Evolutionary conservation across 1,140 invertebrate genomes (phyloP).

Genomic region (Laupala kohalensis): DNA sequence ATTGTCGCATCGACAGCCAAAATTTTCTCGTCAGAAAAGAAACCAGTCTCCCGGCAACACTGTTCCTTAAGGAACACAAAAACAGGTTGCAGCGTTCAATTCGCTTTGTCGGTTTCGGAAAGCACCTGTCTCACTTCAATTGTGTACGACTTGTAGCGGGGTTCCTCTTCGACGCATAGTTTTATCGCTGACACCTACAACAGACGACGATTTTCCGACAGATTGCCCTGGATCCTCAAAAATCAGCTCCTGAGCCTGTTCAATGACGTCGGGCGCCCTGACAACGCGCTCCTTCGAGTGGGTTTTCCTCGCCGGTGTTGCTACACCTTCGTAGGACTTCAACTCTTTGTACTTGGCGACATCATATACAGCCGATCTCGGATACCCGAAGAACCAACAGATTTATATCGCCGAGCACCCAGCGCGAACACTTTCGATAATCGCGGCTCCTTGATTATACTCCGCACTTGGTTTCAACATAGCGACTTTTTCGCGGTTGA

Average conservation of each 20-base stretch:
- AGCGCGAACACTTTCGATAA: slow-evolving; percentile 8
- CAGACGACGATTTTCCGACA: too few relatives aligned
- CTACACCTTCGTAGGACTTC: neutral
- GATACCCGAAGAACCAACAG: slow-evolving; percentile 5
- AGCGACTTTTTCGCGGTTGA: slow-evolving; percentile 3
- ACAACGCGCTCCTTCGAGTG: neutral
- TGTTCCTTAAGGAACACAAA: too few relatives aligned
- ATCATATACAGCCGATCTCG: slow-evolving; percentile 6
- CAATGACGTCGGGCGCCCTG: neutral
- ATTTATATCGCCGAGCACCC: neutral
- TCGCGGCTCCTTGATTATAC: slow-evolving; percentile 5
- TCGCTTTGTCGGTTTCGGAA: neutral
- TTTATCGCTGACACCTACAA: too few relatives aligned
- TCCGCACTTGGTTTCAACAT: slow-evolving; percentile 5
- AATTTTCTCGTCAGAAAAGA: neutral
- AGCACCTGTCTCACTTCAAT: neutral
- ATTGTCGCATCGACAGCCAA: neutral
- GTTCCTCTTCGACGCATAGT: neutral
- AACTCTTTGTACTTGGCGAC: slow-evolving; percentile 2
- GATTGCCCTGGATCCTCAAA: neutral
- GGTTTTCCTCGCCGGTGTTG: neutral
- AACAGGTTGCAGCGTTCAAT: too few relatives aligned
- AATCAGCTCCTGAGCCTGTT: slow-evolving; percentile 3
- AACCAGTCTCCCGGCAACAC: too few relatives aligned
- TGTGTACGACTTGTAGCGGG: slow-evolving; percentile 2